A percentile compares a stretch with the other conserved stretches of the same genome.
Evolutionary conservation across 2,888 invertebrate genomes (phyloP).

Genomic region (Phytoseiulus persimilis): DNA sequence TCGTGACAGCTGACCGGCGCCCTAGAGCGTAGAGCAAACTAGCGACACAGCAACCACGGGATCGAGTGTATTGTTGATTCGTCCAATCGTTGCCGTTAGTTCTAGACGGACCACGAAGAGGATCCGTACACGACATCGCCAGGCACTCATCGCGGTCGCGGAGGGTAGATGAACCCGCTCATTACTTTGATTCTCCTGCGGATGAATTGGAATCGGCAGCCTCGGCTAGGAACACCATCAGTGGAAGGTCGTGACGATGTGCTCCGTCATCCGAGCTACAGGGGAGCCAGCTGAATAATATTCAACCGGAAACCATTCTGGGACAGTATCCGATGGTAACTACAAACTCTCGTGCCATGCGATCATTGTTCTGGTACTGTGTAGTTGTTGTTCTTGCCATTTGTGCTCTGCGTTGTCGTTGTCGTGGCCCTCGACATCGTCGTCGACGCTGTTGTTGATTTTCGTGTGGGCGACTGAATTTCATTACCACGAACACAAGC

Average conservation of each 20-base stretch:
- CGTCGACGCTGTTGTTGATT: background rate
- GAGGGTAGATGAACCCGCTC: too few relatives aligned
- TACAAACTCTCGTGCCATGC: background rate
- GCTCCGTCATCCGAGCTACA: background rate
- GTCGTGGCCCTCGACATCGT: background rate
- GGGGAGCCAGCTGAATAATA: background rate
- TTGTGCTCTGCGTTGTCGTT: background rate
- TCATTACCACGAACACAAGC: background rate
- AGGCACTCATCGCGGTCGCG: too few relatives aligned
- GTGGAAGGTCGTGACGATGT: background rate
- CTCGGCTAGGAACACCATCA: background rate
- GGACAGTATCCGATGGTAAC: background rate
- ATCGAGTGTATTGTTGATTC: too few relatives aligned
- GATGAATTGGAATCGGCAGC: background rate
- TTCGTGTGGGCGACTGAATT: constrained; percentile 5
- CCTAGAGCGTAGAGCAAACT: too few relatives aligned
- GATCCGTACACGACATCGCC: too few relatives aligned
- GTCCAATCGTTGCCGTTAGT: too few relatives aligned
- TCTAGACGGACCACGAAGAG: too few relatives aligned
- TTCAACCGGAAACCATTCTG: background rate
- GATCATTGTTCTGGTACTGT: background rate
- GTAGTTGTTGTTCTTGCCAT: background rate
- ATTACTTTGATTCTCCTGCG: too few relatives aligned
- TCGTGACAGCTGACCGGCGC: too few relatives aligned
- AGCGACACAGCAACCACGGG: too few relatives aligned